These are phyloP conservation scores for Zaprionus capensis DNA, from an alignment of 1,140 invertebrate genomes.

Conservation along the genomic window DNA sequence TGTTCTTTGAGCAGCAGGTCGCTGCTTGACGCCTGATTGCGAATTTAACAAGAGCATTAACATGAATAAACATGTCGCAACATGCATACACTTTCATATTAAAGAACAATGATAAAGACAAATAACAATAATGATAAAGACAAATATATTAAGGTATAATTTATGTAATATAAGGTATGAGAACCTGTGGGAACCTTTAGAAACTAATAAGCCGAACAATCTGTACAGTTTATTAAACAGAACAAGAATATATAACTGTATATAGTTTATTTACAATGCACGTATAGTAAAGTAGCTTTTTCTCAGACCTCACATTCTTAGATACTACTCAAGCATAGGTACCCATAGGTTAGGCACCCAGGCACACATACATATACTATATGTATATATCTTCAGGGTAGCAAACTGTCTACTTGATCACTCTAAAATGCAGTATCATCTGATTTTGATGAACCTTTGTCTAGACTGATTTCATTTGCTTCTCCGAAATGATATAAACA, in stretches of 20 bases:
- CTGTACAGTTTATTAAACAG: neutral
- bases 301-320: neutral
- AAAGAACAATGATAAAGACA: neutral
- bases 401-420: neutral
- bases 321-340: neutral
- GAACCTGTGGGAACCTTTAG: too few species aligned
- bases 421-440: neutral
- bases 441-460: neutral
- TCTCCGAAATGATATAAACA: neutral
- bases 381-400: neutral
- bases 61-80: neutral
- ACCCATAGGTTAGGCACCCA: too few species aligned
- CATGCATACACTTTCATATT: neutral
- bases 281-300: too few species aligned
- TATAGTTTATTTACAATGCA: neutral
- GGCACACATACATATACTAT: too few species aligned
- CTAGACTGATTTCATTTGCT: conserved; percentile 6
- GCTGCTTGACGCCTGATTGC: neutral
- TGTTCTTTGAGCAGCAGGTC: conserved; percentile 2
- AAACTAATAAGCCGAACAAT: neutral
- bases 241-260: neutral
- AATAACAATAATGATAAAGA: too few species aligned
- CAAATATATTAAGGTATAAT: too few species aligned
- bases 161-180: neutral
- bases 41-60: neutral